These are phyloP conservation scores for Tenthredo livida DNA, from an alignment of 2,888 invertebrate genomes.

Conservation along the genomic window DNA sequence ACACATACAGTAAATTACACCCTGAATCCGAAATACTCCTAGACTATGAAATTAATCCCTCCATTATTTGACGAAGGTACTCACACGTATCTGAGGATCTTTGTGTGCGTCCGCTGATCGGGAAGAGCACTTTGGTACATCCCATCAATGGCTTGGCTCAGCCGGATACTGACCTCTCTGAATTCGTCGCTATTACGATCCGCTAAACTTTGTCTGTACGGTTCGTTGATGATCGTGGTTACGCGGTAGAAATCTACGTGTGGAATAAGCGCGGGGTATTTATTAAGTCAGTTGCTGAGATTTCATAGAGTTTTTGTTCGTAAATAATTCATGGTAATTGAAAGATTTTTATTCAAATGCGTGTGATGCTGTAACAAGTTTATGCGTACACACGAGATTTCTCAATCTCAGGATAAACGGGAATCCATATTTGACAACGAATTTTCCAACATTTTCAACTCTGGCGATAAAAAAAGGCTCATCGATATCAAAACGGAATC, in stretches of 20 bases:
- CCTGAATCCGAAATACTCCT: not conserved
- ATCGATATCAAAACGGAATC: not conserved
- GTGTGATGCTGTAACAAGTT: not conserved
- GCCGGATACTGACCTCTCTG: conserved; percentile 81
- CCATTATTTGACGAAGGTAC: conserved; percentile 71
- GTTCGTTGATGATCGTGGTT: conserved; percentile 83
- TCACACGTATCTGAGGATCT: conserved; percentile 86
- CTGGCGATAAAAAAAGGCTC: not conserved
- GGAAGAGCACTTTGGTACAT: conserved; percentile 78
- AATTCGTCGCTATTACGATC: conserved; percentile 83
- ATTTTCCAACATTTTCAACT: too few relatives aligned
- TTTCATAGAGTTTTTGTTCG: too few relatives aligned
- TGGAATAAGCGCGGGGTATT: not conserved
- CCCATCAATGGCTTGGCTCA: conserved; percentile 82
- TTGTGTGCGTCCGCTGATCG: conserved; percentile 75
- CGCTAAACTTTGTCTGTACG: conserved; percentile 81
- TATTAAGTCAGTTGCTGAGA: too few relatives aligned
- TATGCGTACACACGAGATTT: too few relatives aligned
- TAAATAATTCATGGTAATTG: not conserved
- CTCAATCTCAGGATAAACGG: not conserved
- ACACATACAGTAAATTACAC: conserved; percentile 7
- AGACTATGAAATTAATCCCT: not conserved
- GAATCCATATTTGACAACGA: not conserved
- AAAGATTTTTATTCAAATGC: not conserved
- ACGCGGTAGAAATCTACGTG: conserved; percentile 79